These are phyloP conservation scores for Cynodonichthys magdalenae DNA, from an alignment of 2,797 vertebrate species.

Conservation along the genomic window DNA sequence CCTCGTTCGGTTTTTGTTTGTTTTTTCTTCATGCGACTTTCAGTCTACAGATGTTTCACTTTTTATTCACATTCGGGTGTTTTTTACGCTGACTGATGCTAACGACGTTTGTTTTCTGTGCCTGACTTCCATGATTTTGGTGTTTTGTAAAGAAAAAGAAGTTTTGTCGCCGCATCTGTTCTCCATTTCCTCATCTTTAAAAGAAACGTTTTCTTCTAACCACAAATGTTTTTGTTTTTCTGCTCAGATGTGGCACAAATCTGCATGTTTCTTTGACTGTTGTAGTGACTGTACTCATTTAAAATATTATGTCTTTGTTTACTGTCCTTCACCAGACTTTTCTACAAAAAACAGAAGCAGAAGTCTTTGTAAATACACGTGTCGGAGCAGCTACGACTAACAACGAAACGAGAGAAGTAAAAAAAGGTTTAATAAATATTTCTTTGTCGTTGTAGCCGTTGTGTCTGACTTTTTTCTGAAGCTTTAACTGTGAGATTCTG, in stretches of 20 bases:
- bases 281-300: conserved; percentile 54
- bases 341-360: conserved; percentile 63
- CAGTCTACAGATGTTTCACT: conserved; percentile 27
- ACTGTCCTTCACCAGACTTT: conserved; percentile 64
- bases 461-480: conserved; percentile 23
- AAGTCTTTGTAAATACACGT: conserved; percentile 85
- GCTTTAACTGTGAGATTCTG: too few relatives aligned
- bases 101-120: conserved; percentile 27
- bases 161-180: conserved; percentile 33
- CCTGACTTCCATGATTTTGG: conserved; percentile 23
- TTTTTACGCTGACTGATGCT: conserved; percentile 16
- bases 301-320: conserved; percentile 52
- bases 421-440: conserved; percentile 81
- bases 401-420: conserved; percentile 67
- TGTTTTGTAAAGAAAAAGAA: conserved; percentile 2
- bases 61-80: conserved; percentile 26
- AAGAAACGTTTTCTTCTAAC: conserved; percentile 24
- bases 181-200: conserved; percentile 35
- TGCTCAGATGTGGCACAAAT: conserved; percentile 50
- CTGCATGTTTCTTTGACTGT: conserved; percentile 47
- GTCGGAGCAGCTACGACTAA: conserved; percentile 80
- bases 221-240: conserved; percentile 26
- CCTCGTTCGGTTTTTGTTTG: not conserved
- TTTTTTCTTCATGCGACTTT: not conserved
- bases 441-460: conserved; percentile 77